Evolutionary conservation across 2,113 vertebrate genomes (phyloP), one percentile per base, ranked within the genome.

Genomic region (Esox niger): DNA sequence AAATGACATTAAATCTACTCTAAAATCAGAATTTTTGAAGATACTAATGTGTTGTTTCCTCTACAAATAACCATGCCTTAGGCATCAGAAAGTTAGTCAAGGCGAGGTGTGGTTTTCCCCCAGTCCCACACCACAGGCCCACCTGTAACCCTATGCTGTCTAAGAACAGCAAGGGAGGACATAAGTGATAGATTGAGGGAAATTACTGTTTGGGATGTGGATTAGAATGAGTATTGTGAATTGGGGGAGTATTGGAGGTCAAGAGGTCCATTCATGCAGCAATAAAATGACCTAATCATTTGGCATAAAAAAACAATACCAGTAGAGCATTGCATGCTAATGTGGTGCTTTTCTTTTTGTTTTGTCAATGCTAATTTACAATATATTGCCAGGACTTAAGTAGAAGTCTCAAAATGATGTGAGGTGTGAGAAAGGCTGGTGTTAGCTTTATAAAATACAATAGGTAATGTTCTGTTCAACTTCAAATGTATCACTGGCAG

Each of bases 1-100:
- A 43, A 17, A 17, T 4, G 17, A 43, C 3, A 43, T 17, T 10
- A 15, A 17, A 43, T 43, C 13, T 15, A 17, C 17, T 43, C 13
- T 17, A 43, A 43, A 43, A 15, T 15, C n/a, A n/a, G n/a, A 43
- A 43, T 3, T 43, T 43, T 43, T 17, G 38, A 43, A 43, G 38
- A 4, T 43, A 43, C 15, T 43, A 15, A 10, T 15, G 11, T 43
- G 3, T 57, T 70, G 66, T 75, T 72, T 63, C 15, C 66, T 47
- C 27, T 56, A 43, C 73, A 88, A 91, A 92, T 89, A 90, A 70
- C 84, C 82, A 85, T 87, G 88, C 91, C 91, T 43, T 73, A 83
- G 91, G 91, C 90, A 78, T 73, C 82, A 88, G 83, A 92, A 92
- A 91, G 88, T 84, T 86, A 89, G 86, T 78, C 85, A 17, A n/a